Conservation (phyloP, 2,113 vertebrate species). For the Rana temporaria region DNA sequence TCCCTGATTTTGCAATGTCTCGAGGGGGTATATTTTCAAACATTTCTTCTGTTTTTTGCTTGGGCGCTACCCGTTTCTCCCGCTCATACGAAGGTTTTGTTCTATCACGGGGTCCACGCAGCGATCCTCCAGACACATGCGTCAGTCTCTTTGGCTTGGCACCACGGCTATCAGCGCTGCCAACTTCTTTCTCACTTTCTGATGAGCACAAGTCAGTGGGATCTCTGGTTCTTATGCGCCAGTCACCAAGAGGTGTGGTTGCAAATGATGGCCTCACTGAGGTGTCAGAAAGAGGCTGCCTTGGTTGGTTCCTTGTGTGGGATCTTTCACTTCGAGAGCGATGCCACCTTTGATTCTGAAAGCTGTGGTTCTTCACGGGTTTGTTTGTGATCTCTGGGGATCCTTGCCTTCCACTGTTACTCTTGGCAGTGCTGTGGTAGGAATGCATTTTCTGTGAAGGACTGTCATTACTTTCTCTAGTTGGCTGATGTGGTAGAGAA, state of each 20-base stretch:
- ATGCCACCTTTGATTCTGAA: slow-evolving; percentile 76
- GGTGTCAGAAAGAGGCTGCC: slow-evolving; percentile 64
- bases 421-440: slow-evolving; percentile 64
- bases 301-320: slow-evolving; percentile 63
- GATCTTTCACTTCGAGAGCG: slow-evolving; percentile 74
- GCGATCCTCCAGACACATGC: slow-evolving; percentile 67
- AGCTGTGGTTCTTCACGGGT: slow-evolving; percentile 70
- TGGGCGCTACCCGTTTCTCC: slow-evolving; percentile 68
- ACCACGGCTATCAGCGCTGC: slow-evolving; percentile 72
- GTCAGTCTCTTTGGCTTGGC: slow-evolving; percentile 79
- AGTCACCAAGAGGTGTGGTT: slow-evolving; percentile 60
- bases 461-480: slow-evolving; percentile 65
- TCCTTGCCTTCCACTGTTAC: slow-evolving; percentile 66
- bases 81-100: slow-evolving; percentile 70
- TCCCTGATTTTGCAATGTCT: slow-evolving; percentile 69
- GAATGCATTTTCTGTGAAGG: slow-evolving; percentile 64
- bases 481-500: slow-evolving; percentile 66
- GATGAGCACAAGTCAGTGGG: slow-evolving; percentile 69
- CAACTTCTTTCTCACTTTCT: slow-evolving; percentile 75
- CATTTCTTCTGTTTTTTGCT: slow-evolving; percentile 65
- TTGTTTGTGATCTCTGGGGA: slow-evolving; percentile 71
- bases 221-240: slow-evolving; percentile 68
- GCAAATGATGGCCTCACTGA: slow-evolving; percentile 60
- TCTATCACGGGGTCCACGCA: slow-evolving; percentile 74
- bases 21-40: slow-evolving; percentile 68